phyloP scores from a whole-genome alignment of 23 tunicate species.

The Phallusia fumigata region DNA sequence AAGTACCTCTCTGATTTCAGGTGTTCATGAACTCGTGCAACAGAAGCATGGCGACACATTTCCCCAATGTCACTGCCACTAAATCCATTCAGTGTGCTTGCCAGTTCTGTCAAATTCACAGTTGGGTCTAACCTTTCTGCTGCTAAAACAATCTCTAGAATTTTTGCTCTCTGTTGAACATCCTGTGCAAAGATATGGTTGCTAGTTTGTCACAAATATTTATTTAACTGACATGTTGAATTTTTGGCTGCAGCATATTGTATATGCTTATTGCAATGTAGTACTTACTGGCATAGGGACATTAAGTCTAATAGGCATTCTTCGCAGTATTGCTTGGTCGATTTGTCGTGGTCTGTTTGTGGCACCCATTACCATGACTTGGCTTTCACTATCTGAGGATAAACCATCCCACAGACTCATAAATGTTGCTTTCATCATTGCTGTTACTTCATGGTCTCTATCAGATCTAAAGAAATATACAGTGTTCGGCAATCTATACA shows the following conservation, averaged over 20 bases:
- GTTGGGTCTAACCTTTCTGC: constrained; percentile 44
- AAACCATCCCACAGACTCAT: constrained; percentile 99
- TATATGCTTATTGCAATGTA: background rate
- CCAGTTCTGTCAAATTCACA: constrained; percentile 41
- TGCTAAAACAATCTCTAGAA: constrained; percentile 59
- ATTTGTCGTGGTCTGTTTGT: constrained; percentile 87
- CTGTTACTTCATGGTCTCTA: constrained; percentile 94
- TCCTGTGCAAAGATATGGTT: constrained; percentile 27
- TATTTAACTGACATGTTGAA: background rate
- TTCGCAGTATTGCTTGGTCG: constrained; percentile 90
- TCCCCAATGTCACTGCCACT: constrained; percentile 91
- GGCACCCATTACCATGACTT: constrained; percentile 98
- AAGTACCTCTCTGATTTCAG: constrained; percentile 35
- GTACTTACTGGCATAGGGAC: constrained; percentile 80
- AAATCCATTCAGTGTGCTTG: constrained; percentile 54
- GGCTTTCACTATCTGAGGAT: constrained; percentile 50
- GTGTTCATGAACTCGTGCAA: constrained; percentile 87
- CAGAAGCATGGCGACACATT: constrained; percentile 95
- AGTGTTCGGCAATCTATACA: background rate
- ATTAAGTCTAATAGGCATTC: constrained; percentile 87
- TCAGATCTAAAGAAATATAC: constrained; percentile 53
- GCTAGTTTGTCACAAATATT: background rate
- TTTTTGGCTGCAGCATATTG: too few species aligned
- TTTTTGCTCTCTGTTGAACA: constrained; percentile 54
- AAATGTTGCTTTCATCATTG: constrained; percentile 98